These are phyloP conservation scores for Lasioglossum morio DNA, from an alignment of 2,888 invertebrate genomes.

Conservation along the genomic window DNA sequence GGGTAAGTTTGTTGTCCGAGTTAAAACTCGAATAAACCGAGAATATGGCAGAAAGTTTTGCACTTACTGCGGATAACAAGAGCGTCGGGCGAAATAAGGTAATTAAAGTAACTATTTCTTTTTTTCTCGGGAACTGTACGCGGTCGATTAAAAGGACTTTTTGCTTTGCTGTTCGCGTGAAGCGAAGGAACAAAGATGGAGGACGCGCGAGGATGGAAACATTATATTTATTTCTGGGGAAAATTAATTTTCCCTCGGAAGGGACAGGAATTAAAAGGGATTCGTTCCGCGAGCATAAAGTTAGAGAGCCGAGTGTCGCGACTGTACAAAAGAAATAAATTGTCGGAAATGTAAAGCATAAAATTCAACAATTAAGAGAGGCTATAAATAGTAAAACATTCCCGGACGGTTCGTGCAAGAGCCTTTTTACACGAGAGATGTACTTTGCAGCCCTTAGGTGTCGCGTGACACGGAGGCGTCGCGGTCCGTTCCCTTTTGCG, in stretches of 20 bases:
- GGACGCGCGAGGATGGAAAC: background rate
- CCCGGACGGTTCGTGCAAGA: slow-evolving; percentile 7
- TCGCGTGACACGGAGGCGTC: slow-evolving; percentile 52
- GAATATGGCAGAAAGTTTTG: background rate
- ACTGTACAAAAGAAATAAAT: background rate
- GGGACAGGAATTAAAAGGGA: background rate
- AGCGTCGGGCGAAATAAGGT: background rate
- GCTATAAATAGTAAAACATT: background rate
- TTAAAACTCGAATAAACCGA: background rate
- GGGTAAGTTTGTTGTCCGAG: background rate
- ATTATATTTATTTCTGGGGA: background rate
- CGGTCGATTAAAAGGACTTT: background rate
- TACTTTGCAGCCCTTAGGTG: slow-evolving; percentile 30
- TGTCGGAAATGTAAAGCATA: slow-evolving; percentile 11
- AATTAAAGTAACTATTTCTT: background rate
- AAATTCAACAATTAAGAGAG: slow-evolving; percentile 15
- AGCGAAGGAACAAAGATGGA: background rate
- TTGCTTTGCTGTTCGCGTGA: background rate
- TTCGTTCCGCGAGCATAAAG: background rate
- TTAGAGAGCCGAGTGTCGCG: background rate
- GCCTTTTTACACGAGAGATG: slow-evolving; percentile 15
- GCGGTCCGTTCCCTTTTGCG: slow-evolving; percentile 46
- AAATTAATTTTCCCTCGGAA: background rate
- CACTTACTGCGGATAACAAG: background rate
- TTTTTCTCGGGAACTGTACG: background rate